Percentiles rank a stretch among this genome's conserved stretches.
Evolutionary conservation across 2,113 vertebrate species (phyloP).

Genomic region (Larimichthys crocea): DNA sequence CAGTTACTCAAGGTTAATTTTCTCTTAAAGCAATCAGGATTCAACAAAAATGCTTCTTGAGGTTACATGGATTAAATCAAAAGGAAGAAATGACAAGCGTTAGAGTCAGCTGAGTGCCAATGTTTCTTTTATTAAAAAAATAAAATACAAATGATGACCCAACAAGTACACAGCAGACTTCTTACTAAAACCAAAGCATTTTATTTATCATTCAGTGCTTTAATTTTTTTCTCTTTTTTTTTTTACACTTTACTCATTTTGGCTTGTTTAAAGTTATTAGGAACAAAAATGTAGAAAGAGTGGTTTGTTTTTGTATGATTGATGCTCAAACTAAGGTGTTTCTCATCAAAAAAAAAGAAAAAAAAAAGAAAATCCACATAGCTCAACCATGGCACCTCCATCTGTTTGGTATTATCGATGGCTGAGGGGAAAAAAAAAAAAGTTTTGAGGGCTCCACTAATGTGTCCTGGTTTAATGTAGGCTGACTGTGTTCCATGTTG

Average conservation of each 20-base stretch:
- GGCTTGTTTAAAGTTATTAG: slow-evolving; percentile 61
- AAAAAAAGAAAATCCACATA: slow-evolving; percentile 25
- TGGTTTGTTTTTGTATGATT: slow-evolving; percentile 26
- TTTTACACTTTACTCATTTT: slow-evolving; percentile 58
- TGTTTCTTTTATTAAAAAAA: slow-evolving; percentile 87
- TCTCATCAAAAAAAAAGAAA: slow-evolving; percentile 35
- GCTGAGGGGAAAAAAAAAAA: neutral
- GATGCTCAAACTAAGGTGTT: slow-evolving; percentile 35
- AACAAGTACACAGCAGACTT: slow-evolving; percentile 80
- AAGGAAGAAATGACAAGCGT: slow-evolving; percentile 2
- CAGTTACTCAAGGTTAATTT: neutral
- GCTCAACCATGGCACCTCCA: slow-evolving; percentile 33
- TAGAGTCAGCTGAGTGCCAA: slow-evolving; percentile 57
- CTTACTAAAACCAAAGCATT: slow-evolving; percentile 64
- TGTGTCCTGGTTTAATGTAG: slow-evolving; percentile 17
- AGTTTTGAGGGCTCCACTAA: neutral
- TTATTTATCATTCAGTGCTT: slow-evolving; percentile 67
- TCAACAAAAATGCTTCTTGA: neutral
- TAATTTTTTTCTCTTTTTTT: neutral
- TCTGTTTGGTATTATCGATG: slow-evolving; percentile 37
- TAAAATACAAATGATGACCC: slow-evolving; percentile 86
- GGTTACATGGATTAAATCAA: neutral
- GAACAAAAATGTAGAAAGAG: slow-evolving; percentile 50
- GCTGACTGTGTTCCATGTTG: slow-evolving; percentile 51
- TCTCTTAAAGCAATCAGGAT: neutral